Evolutionary conservation across 2,797 vertebrate species (phyloP), one percentile per base, ranked within the genome.

Genomic region (Enteromius afrohamiltoni): DNA sequence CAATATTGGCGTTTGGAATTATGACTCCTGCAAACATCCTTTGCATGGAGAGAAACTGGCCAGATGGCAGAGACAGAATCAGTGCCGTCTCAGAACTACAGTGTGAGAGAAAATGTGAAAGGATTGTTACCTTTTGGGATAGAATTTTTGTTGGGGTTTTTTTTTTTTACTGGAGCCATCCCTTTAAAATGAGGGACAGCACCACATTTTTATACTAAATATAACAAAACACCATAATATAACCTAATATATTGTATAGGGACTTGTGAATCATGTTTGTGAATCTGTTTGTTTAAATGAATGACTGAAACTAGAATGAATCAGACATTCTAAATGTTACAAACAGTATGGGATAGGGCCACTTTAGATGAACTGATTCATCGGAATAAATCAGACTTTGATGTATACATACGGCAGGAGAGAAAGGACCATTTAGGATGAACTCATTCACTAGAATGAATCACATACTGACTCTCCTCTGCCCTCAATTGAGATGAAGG

Each of bases 1-100:
- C 77, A 23, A 23, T 60, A 67, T 65, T 69, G 64, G 2, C 37
- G 65, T 68, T 16, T 45, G 14, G 40, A 77, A 76, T 49, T 70
- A 77, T 60, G 29, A 21, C 49, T 77, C 37, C 49, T 69, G 34
- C 13, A 77, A 77, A 68, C 34, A 11, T 69, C 40, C 8, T 37
- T 78, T 21, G 29, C 14, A 69, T 60, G 53, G 40, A 70, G 19
- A 40, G 51, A 71, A 78, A 37, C 8, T 11, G 6, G 26, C 26
- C 64, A 53, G 58, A 53, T 82, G 42, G 58, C 70, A 49, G 55
- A 58, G 55, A 58, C 17, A 68, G 73, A 69, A 68, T 77, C 74
- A 45, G n/a, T 51, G 62, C 37, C 47, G 37, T 77, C 37, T 62
- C 58, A 47, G 60, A 71, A 71, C 1, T 19, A 26, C 16, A 29